Base-by-base conservation (phyloP, 1,140 invertebrate genomes). In the Catajapyx aquilonaris region DNA sequence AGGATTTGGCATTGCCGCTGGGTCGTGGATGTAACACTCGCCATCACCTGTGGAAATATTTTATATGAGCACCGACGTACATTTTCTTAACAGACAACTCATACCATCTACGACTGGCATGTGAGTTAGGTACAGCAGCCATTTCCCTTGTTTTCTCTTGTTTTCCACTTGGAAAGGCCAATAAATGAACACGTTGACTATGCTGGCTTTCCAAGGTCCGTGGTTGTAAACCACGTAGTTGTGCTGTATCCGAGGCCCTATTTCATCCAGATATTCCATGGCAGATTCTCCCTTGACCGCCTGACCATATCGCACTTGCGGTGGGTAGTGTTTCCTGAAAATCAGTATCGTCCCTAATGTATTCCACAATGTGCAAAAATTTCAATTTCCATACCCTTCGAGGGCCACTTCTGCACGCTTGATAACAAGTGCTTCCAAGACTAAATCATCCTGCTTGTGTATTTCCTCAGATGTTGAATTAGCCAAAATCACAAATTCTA, bases 161-260 rank as follows among this genome's bases (percentile, higher is more conserved):
- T 75, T 83, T 16, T 76, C 73, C 1, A 91, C 72, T 59, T 91
- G 83, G 49, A 77, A 74, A 0, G 90, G 90, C 88, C 88, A 93
- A 2, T 70, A 65, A 40, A 96, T 78, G 19, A 65, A 60, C n/a
- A 95, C 71, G 47, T 74, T 68, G 0, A 91, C 61, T 20, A 67
- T 66, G 5, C 71, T 68, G 2, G 88, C 75, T 48, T 71, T 68
- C 69, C 81, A 90, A 0, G 85, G 80, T 1, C 90, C 88, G 43
- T 73, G 66, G 46, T 94, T 94, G 48, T 70, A 76, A 45, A 81
- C 66, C 60, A 88, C 71, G 53, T 86, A 95, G 18, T 71, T 78
- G 49, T 96, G 88, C 4, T 69, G 65, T 1, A 94, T 68, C 52
- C 70, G 67, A 2, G 76, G 72, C 4, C 90, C 90, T 39, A 94